These are phyloP conservation scores for Heliothis subflexa DNA, from an alignment of 1,140 invertebrate species.

Conservation along the genomic window DNA sequence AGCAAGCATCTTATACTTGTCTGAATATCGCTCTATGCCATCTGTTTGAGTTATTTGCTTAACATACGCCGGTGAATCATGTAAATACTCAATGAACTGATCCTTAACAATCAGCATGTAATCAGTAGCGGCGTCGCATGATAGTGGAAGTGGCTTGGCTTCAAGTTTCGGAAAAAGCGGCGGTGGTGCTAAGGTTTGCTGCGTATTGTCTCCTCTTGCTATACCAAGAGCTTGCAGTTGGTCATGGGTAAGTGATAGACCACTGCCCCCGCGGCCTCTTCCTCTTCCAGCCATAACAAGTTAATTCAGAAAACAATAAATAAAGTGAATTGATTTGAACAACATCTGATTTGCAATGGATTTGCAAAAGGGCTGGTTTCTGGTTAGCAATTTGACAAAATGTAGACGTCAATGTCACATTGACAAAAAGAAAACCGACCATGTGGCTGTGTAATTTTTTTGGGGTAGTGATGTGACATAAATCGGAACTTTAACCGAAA, in stretches of 20 bases:
- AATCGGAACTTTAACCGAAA: no score
- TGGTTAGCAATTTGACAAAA: no score
- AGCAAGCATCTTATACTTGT: constrained; percentile 84
- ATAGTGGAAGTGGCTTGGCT: constrained; percentile 77
- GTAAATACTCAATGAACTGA: constrained; percentile 84
- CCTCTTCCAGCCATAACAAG: constrained; percentile 79
- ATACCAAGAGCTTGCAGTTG: constrained; percentile 82
- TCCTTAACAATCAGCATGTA: constrained; percentile 85
- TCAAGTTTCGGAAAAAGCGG: constrained; percentile 85
- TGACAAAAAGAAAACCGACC: neutral
- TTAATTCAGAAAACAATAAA: constrained; percentile 1
- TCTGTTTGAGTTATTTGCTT: constrained; percentile 73
- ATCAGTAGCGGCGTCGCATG: constrained; percentile 80
- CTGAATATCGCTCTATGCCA: constrained; percentile 83
- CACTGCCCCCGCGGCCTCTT: constrained; percentile 70
- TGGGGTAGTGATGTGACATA: no score
- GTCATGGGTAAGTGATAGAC: constrained; percentile 80
- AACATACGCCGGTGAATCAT: constrained; percentile 83
- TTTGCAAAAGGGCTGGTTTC: no score
- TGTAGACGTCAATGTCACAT: no score
- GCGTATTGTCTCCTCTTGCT: constrained; percentile 75
- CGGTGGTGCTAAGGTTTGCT: constrained; percentile 75
- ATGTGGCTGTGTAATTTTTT: constrained; percentile 1
- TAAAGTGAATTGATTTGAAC: neutral
- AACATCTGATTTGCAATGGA: no score